Conservation (phyloP, 2,113 vertebrate species). For the Xenotilapia caudafasciata region DNA sequence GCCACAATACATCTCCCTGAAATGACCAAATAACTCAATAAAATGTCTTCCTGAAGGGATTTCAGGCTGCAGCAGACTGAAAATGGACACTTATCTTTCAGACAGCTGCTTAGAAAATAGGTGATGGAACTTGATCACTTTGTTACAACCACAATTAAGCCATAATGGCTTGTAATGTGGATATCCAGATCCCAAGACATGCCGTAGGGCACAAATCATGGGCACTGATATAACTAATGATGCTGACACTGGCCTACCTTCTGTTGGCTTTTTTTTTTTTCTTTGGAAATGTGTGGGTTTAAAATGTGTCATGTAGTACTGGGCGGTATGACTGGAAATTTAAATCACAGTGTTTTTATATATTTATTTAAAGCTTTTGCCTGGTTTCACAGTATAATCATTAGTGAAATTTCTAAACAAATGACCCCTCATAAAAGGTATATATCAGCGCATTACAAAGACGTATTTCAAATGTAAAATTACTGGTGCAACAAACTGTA, state of each 20-base stretch:
- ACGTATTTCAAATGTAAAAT: not conserved
- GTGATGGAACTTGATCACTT: slow-evolving; percentile 40
- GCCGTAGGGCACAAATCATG: slow-evolving; percentile 4
- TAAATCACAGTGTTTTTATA: not conserved
- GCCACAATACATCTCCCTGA: not conserved
- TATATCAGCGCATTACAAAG: not conserved
- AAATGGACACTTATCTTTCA: slow-evolving; percentile 22
- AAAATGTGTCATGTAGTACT: not conserved
- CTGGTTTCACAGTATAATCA: not conserved
- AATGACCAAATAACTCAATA: slow-evolving; percentile 29
- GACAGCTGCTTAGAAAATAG: slow-evolving; percentile 36
- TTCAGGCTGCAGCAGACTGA: slow-evolving; percentile 6
- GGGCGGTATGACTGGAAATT: not conserved
- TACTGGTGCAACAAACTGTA: not conserved
- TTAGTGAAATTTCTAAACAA: not conserved
- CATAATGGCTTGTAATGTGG: slow-evolving; percentile 23
- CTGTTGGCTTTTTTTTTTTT: not conserved
- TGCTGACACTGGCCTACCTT: not conserved
- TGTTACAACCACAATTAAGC: slow-evolving; percentile 29
- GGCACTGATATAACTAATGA: not conserved
- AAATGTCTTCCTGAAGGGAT: slow-evolving; percentile 10
- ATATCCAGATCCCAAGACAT: not conserved
- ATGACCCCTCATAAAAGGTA: not conserved
- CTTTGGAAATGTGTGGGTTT: not conserved
- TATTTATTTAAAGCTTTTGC: not conserved